Percentiles rank a stretch among this genome's conserved stretches.
These are phyloP conservation scores for Stenchaetothrips biformis DNA, from an alignment of 2,888 invertebrate genomes.

Conservation along the genomic window DNA sequence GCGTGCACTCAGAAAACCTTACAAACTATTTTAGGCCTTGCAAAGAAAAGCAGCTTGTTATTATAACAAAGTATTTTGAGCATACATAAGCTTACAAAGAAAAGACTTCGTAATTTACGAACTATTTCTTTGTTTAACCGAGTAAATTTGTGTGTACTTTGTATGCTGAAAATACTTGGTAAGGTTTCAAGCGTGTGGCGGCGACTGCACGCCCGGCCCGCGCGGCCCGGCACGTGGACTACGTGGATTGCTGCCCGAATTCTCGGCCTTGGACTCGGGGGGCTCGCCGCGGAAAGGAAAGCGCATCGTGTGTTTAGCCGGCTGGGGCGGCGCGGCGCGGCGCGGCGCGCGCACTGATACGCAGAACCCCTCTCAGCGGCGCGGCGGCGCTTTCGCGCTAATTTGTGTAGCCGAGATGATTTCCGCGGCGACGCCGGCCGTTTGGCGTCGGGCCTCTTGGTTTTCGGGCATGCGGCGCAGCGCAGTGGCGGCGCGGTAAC, in stretches of 20 bases:
- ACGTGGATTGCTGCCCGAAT: not conserved
- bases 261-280: not conserved
- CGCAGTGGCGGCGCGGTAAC: not conserved
- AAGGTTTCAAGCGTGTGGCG: too few species aligned
- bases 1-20: too few species aligned
- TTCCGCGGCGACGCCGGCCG: not conserved
- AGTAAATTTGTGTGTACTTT: too few species aligned
- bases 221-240: not conserved
- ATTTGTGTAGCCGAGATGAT: not conserved
- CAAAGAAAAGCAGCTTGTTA: too few species aligned
- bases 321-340: not conserved
- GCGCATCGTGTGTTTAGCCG: constrained; percentile 14
- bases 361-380: too few species aligned
- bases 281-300: constrained; percentile 4
- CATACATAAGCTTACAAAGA: too few species aligned
- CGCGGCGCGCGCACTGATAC: not conserved
- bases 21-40: too few species aligned
- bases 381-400: not conserved
- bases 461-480: not conserved
- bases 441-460: not conserved
- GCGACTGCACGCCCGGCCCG: not conserved
- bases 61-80: too few species aligned
- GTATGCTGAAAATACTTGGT: too few species aligned
- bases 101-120: too few species aligned
- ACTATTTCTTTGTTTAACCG: too few species aligned